Evolutionary conservation across 2,113 vertebrate genomes (phyloP).

Genomic region (Hyaena hyaena): DNA sequence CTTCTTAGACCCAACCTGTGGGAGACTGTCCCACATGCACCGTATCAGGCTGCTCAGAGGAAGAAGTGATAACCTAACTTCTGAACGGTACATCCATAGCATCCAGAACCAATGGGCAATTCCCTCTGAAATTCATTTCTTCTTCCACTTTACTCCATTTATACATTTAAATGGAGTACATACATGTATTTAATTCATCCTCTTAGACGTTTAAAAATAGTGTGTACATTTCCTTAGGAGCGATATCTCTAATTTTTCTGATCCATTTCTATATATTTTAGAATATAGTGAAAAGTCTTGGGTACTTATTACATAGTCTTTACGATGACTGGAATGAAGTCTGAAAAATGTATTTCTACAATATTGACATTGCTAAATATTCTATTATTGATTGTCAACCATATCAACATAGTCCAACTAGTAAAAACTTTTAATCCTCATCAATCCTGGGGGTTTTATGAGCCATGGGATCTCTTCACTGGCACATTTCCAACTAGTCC

Average conservation of each 20-base stretch:
- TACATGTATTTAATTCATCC: neutral
- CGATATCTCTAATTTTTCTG: neutral
- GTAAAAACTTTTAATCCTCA: neutral
- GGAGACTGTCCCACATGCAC: rapidly evolving
- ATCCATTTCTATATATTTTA: neutral
- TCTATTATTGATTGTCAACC: neutral
- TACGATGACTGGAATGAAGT: neutral
- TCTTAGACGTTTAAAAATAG: neutral
- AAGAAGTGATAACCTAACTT: neutral
- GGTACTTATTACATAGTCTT: neutral
- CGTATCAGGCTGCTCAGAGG: neutral
- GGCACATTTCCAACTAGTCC: neutral
- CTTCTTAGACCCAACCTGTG: neutral
- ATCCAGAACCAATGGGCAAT: neutral
- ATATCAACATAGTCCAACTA: neutral
- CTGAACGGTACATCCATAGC: rapidly evolving
- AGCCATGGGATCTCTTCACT: neutral
- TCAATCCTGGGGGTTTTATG: neutral
- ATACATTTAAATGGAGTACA: neutral
- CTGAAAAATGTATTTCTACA: neutral
- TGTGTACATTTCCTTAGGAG: rapidly evolving
- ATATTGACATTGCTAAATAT: neutral
- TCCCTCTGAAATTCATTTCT: neutral
- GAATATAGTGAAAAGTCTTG: neutral
- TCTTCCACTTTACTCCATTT: neutral